Evolutionary conservation across 1,140 invertebrate species (phyloP), one percentile per base, ranked within the genome.

Genomic region (Antheraea mylitta): DNA sequence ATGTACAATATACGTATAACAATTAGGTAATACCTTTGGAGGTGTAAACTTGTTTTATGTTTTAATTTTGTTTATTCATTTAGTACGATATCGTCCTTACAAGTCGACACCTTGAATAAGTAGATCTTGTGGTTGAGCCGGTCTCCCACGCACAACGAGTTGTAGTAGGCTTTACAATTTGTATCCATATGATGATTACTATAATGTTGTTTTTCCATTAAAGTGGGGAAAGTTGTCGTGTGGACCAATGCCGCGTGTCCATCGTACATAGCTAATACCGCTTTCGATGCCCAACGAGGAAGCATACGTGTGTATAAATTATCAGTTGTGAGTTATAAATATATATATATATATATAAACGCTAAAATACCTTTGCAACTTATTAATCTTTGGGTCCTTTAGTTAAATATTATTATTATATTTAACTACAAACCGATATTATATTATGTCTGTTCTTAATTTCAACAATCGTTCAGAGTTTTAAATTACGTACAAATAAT

Each of bases 231-330:
- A 90, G 87, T 88, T 81, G 73, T 80, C 79, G 81, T 80, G 76
- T 84, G 73, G 74, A 65, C 67, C 74, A 73, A 75, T 73, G 79
- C 76, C 75, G 77, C 77, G 74, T 85, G 84, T 82, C 78, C 81
- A 85, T 87, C 85, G 83, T 81, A 85, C 79, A 78, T 80, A 80
- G 79, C 80, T 83, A 82, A 83, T 83, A 84, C 85, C 76, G 82
- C 87, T 90, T 90, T 88, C 86, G 81, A 87, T 88, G 78, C 75
- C 81, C 75, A 80, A 82, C 74, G 74, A 89, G 85, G 86, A 87
- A 89, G 77, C 80, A 77, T 70, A 73, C 71, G 63, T 53, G 11
- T 53, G 45, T 68, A 67, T 75, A 79, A 75, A 66, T 36, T 22
- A 66, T 18, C 18, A 58, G 36, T 59, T 37, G 9, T 59, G 16